Percentiles rank a stretch among this genome's conserved stretches.
These are phyloP conservation scores for Rhaphigaster nebulosa DNA, from an alignment of 2,888 invertebrate genomes.

Conservation along the genomic window DNA sequence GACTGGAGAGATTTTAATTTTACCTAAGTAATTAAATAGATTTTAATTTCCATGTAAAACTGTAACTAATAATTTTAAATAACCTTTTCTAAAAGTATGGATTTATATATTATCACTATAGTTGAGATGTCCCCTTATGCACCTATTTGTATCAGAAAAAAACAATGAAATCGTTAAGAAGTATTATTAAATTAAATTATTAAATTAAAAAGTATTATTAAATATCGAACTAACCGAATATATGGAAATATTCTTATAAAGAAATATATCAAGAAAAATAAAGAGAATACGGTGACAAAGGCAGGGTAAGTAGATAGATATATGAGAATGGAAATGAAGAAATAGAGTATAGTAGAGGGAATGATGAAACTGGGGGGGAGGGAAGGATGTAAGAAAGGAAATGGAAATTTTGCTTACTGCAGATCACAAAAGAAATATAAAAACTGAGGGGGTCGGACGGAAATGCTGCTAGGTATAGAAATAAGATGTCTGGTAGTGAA, in stretches of 20 bases:
- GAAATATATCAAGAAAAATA: neutral
- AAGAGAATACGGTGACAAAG: neutral
- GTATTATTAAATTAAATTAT: no score
- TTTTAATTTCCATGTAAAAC: no score
- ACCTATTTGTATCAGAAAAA: no score
- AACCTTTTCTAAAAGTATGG: no score
- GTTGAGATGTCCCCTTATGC: no score
- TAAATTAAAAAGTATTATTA: no score
- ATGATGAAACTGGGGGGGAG: neutral
- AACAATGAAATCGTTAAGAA: no score
- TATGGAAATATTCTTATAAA: neutral
- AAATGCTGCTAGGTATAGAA: neutral
- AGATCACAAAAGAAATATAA: conserved; percentile 32
- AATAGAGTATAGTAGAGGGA: neutral
- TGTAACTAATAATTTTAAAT: no score
- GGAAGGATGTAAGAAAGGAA: neutral
- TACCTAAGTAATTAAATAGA: no score
- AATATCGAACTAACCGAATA: no score
- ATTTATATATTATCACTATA: no score
- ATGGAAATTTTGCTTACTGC: conserved; percentile 9
- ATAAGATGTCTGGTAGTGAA: neutral
- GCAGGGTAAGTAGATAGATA: neutral
- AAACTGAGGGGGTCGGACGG: neutral
- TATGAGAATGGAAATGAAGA: conserved; percentile 32
- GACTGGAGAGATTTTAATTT: no score